These are phyloP conservation scores for Zaprionus ornatus DNA, from an alignment of 1,140 invertebrate genomes.

Conservation along the genomic window DNA sequence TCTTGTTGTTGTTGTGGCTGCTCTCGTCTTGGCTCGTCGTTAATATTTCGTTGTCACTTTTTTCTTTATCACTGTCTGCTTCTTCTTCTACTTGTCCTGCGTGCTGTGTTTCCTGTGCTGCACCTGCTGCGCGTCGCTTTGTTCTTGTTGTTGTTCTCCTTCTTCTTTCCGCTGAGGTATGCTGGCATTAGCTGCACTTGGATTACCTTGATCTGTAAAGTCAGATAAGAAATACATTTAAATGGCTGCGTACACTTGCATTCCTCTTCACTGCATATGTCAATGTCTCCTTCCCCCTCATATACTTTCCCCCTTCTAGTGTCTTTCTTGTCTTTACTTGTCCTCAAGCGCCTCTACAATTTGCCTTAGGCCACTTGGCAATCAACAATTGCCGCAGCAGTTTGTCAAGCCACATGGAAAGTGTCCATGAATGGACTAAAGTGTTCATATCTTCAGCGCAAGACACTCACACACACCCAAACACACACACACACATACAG, in stretches of 20 bases:
- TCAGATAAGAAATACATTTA: constrained; percentile 68
- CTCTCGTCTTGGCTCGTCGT: constrained; percentile 52
- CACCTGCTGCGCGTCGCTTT: constrained; percentile 27
- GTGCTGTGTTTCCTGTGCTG: constrained; percentile 67
- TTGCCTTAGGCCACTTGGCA: constrained; percentile 48
- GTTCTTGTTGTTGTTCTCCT: constrained; percentile 31
- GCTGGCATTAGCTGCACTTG: constrained; percentile 69
- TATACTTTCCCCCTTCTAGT: not conserved
- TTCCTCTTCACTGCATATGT: constrained; percentile 17
- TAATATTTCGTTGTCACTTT: constrained; percentile 57
- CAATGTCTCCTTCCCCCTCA: not conserved
- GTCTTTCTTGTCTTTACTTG: not conserved
- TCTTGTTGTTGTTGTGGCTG: constrained; percentile 24
- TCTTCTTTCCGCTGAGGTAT: constrained; percentile 32
- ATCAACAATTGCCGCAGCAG: constrained; percentile 47
- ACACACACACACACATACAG: constrained; percentile 28
- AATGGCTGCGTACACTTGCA: constrained; percentile 39
- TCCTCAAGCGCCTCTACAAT: constrained; percentile 36
- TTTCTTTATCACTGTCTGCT: constrained; percentile 10
- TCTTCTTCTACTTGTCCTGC: constrained; percentile 16
- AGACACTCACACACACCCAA: constrained; percentile 15
- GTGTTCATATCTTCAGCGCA: constrained; percentile 64
- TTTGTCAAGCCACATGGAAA: constrained; percentile 57
- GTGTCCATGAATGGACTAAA: constrained; percentile 71
- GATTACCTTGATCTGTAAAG: constrained; percentile 67